Percentiles rank a stretch among this genome's conserved stretches.
Conservation (phyloP, 2,113 vertebrate species). For the Myiozetetes cayanensis region DNA sequence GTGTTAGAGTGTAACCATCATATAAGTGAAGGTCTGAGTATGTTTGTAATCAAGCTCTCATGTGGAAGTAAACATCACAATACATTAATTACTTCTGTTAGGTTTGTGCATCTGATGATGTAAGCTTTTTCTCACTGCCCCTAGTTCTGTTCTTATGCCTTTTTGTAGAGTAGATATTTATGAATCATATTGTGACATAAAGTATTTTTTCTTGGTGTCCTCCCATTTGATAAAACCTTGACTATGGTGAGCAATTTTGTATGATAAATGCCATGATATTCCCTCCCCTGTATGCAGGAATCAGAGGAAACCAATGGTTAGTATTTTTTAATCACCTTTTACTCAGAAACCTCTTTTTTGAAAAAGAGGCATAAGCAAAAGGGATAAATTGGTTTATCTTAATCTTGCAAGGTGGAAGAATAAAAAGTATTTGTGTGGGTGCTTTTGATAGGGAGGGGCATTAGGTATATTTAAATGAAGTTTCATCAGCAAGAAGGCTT, state of each 20-base stretch:
- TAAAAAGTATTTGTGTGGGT: background rate
- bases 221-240: background rate
- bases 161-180: background rate
- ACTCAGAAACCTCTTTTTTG: background rate
- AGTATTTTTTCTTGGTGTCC: background rate
- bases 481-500: background rate
- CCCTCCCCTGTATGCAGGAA: background rate
- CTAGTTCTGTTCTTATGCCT: background rate
- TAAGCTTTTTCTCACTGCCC: background rate
- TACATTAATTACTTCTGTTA: background rate
- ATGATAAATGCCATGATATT: background rate
- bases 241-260: background rate
- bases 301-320: background rate
- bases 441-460: background rate
- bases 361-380: background rate
- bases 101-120: background rate
- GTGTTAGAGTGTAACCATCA: background rate
- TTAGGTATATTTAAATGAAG: background rate
- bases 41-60: background rate
- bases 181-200: background rate
- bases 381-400: background rate
- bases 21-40: background rate
- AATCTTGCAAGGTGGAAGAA: background rate
- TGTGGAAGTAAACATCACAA: rapidly evolving
- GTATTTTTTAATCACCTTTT: background rate